Base-by-base conservation (phyloP, 2,113 vertebrate species). In the Tonatia bakeri region DNA sequence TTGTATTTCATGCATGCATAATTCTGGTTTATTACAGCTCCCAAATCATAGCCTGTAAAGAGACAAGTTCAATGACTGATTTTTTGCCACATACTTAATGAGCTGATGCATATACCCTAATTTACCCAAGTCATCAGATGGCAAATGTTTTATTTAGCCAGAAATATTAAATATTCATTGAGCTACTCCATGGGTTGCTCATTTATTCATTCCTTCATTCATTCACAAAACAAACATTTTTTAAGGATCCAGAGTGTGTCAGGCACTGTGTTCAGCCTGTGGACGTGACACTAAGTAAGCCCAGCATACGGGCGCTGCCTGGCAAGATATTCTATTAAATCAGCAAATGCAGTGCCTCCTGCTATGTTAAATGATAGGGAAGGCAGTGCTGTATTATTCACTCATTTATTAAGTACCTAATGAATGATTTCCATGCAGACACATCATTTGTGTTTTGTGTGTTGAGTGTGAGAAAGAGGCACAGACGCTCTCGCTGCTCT, bases 131-230 rank as follows among this genome's bases (percentile, higher is more conserved):
- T 97, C 94, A 94, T 97, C 97, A 98, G 95, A 82, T 97, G 97
- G 96, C 81, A 81, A 93, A 97, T 97, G 94, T 97, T 97, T 98
- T 97, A 97, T 98, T 97, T 95, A 97, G 85, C 77, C 79, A 40
- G 47, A 64, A 65, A 95, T 67, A 95, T 96, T 92, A 96, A 97
- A 64, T 94, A 97, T 97, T 97, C 79, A 96, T 85, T 4, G 69
- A 96, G 54, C 38, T 3, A n/a, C 85, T 81, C 70, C 2, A 1
- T 36, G 7, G n/a, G 7, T 85, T 69, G 86, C 64, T 56, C 83
- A 56, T 61, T 69, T 54, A 77, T 69, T 59, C 61, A 56, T 70
- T 92, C 92, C 59, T 94, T 94, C 77, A 67, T 89, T 96, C 93
- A 86, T 96, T 94, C 85, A 92, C 64, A 70, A 47, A 22, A 69